Conservation (phyloP, 1,140 invertebrate genomes). For the Rhizoglyphus robini region DNA sequence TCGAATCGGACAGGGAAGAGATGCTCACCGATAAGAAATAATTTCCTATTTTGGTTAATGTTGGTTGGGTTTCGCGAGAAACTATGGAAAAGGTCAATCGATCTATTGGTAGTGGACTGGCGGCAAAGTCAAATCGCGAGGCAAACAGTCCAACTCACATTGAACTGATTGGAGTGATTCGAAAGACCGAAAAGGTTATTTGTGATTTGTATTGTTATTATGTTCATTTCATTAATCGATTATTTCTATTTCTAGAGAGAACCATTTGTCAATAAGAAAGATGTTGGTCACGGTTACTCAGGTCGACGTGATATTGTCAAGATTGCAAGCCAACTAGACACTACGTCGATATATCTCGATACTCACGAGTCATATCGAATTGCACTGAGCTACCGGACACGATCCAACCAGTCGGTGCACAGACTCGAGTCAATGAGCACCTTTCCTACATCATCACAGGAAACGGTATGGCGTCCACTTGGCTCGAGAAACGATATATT, state of each 20-base stretch:
- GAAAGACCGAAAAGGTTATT: conserved; percentile 51
- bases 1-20: background rate
- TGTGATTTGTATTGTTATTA: conserved; percentile 15
- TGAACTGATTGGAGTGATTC: conserved; percentile 63
- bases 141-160: conserved; percentile 39
- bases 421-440: conserved; percentile 84
- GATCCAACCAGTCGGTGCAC: conserved; percentile 66
- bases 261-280: conserved; percentile 58
- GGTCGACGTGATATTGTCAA: conserved; percentile 54
- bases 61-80: conserved; percentile 69
- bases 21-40: conserved; percentile 25
- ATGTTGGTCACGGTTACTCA: conserved; percentile 31
- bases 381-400: conserved; percentile 41
- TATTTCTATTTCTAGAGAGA: conserved; percentile 38
- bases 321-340: conserved; percentile 54
- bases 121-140: background rate
- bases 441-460: conserved; percentile 64
- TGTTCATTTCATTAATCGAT: background rate
- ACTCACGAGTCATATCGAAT: conserved; percentile 34
- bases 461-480: background rate
- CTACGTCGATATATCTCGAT: conserved; percentile 68
- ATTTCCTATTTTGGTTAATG: conserved; percentile 62
- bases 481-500: conserved; percentile 5
- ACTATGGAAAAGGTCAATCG: conserved; percentile 41
- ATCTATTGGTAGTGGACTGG: background rate